Conservation (phyloP, 2,888 invertebrate genomes). For the Epiblema foenella region DNA sequence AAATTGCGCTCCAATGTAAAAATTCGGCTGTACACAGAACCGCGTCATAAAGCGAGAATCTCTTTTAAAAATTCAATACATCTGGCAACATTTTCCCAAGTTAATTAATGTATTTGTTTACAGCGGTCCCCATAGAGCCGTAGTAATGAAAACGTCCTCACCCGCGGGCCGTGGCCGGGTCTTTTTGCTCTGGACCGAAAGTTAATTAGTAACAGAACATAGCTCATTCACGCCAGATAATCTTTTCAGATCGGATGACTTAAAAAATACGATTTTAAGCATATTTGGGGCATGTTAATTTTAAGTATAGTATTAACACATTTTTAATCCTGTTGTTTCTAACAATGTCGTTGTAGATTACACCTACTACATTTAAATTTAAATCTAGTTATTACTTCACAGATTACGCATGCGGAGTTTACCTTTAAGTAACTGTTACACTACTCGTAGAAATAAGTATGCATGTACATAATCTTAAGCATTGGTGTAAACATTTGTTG, state of each 20-base stretch:
- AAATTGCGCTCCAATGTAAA: not conserved
- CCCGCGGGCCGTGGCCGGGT: constrained; percentile 22
- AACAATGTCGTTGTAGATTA: too few relatives aligned
- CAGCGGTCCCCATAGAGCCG: constrained; percentile 29
- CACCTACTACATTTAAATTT: too few relatives aligned
- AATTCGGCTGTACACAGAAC: not conserved
- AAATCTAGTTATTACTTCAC: too few relatives aligned
- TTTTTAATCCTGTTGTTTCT: too few relatives aligned
- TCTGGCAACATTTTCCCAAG: constrained; percentile 31
- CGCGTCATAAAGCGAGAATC: constrained; percentile 20
- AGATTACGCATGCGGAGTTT: too few relatives aligned
- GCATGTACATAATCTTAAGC: too few relatives aligned
- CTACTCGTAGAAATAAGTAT: too few relatives aligned
- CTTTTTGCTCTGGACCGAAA: constrained; percentile 31
- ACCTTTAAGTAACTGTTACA: too few relatives aligned
- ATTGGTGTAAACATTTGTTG: too few relatives aligned
- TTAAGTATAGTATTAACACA: too few relatives aligned
- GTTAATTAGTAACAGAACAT: constrained; percentile 37
- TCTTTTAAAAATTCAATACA: constrained; percentile 34
- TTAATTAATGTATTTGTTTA: constrained; percentile 44
- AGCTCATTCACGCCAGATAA: constrained; percentile 30
- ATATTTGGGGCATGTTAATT: not conserved
- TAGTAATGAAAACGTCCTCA: constrained; percentile 33
- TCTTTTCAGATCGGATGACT: constrained; percentile 40
- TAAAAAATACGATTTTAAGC: constrained; percentile 19